These are phyloP conservation scores for Rattus rattus DNA, from an alignment of 2,113 vertebrate species.

Conservation along the genomic window DNA sequence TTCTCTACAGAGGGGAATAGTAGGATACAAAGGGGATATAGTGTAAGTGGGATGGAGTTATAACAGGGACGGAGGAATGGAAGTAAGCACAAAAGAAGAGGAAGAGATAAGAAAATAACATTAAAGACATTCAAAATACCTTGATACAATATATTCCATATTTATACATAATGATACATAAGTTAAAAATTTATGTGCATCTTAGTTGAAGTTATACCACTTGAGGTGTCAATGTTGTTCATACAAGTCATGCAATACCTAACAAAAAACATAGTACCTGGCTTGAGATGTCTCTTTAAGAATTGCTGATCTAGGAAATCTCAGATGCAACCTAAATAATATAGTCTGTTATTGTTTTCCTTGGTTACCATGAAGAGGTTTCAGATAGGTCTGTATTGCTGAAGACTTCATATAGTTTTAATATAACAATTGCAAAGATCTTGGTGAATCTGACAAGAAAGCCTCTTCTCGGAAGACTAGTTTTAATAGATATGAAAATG, in stretches of 20 bases:
- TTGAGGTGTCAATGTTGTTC: not conserved
- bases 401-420: not conserved
- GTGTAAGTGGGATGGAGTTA: not conserved
- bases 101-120: not conserved
- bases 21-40: not conserved
- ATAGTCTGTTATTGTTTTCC: not conserved
- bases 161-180: not conserved
- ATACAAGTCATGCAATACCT: not conserved
- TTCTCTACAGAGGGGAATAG: not conserved
- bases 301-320: too few relatives aligned
- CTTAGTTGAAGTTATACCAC: not conserved
- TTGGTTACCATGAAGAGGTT: not conserved
- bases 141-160: not conserved
- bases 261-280: not conserved
- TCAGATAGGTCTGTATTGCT: not conserved
- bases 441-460: not conserved
- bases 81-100: not conserved
- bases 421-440: not conserved
- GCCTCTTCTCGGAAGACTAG: not conserved
- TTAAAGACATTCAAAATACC: not conserved
- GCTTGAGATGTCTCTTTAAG: not conserved
- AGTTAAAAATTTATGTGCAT: not conserved
- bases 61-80: fast-evolving
- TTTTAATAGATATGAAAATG: not conserved
- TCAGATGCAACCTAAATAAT: not conserved